Percentiles rank a stretch among this genome's conserved stretches.
Conservation (phyloP, 2,888 invertebrate genomes). For the Epistrophe eligans region DNA sequence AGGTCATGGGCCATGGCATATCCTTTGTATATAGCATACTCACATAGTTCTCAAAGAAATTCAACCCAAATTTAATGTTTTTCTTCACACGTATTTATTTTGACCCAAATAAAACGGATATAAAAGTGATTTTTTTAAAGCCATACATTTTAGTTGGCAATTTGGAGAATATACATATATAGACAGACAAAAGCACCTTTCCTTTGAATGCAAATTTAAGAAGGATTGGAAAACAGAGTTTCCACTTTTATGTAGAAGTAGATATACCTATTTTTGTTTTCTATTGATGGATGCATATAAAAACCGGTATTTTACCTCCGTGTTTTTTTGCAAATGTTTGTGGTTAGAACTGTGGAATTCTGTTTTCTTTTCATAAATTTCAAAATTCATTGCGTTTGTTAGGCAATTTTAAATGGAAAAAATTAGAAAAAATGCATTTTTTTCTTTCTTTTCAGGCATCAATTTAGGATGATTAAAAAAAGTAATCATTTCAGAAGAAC, state of each 20-base stretch:
- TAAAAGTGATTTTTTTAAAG: constrained; percentile 12
- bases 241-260: background rate
- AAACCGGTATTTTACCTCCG: background rate
- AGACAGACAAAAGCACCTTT: background rate
- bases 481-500: background rate
- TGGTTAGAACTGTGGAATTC: background rate
- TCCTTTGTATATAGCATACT: background rate
- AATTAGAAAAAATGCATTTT: too few species aligned
- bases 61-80: constrained; percentile 20
- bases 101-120: background rate
- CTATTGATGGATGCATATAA: background rate
- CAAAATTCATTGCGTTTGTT: background rate
- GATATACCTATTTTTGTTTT: too few species aligned
- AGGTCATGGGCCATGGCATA: constrained; percentile 2
- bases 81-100: constrained; percentile 16
- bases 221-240: background rate
- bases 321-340: too few species aligned
- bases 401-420: too few species aligned
- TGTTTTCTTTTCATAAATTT: background rate
- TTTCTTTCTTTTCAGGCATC: too few species aligned
- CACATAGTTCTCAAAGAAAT: constrained; percentile 1
- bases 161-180: background rate
- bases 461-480: background rate
- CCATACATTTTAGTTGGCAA: background rate
- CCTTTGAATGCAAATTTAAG: background rate